Base-by-base conservation (phyloP, 1,140 invertebrate genomes). In the Nautilus pompilius region DNA sequence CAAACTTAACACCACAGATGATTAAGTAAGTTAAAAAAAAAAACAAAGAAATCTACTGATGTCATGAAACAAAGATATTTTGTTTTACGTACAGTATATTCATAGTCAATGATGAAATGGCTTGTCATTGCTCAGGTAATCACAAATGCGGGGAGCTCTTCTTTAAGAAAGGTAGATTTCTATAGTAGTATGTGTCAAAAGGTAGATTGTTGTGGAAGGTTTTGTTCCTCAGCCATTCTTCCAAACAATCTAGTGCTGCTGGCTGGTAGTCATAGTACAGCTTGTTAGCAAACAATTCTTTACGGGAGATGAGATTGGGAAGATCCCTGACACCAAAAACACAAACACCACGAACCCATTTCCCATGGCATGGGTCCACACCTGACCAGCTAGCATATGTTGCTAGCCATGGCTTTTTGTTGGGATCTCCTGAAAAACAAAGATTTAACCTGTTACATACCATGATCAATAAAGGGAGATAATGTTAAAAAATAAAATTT, bases 281-380 rank as follows among this genome's bases (percentile, higher is more conserved):
- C 58, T 81, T 81, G 67, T 81, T 81, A 22, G 68, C 78, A 63
- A 81, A 81, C 10, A 80, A 58, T 58, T 80, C 74, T 33, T 66
- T 64, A 28, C 71, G 60, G 2, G 53, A 60, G 0, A 73, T 54
- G 0, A 81, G 63, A 28, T 64, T 53, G 0, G 69, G 68, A 0
- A 82, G 60, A 61, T 81, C 78, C 26, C 69, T 73, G 2, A 73
- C 62, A 13, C 75, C 74, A 65, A 77, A 77, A 29, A 81, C 70
- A 64, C 80, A 81, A 15, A 80, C 65, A 2, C 69, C 66, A 3
- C 71, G 67, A 2, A 74, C 70, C 34, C 60, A 62, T 60, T 64
- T 66, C 0, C 75, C 75, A n/a, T 69, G 58, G 57, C 75, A 77
- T 17, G 62, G 55, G 6, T 22, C 62, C 22, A 45, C 60, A 26